Conservation (phyloP, 1,140 invertebrate genomes). For the Triops longicaudatus region DNA sequence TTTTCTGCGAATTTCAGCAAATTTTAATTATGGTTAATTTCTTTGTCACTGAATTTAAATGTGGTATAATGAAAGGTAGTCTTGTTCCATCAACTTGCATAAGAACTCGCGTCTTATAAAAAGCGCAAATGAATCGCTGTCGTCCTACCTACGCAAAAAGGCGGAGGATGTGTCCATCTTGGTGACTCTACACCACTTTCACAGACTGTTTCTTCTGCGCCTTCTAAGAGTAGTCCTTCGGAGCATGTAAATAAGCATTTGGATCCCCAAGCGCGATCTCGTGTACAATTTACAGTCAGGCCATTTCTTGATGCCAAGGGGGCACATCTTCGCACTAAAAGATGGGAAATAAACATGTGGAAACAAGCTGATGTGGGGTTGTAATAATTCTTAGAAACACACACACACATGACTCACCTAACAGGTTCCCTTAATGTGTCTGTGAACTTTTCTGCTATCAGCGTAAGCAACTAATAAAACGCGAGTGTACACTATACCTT, state of each 20-base stretch:
- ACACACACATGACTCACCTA: neutral
- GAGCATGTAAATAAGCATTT: neutral
- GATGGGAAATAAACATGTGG: neutral
- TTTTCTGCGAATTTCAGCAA: neutral
- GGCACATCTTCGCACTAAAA: slow-evolving; percentile 5
- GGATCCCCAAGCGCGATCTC: neutral
- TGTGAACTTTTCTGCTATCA: neutral
- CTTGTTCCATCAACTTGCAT: no score
- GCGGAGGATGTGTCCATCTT: slow-evolving; percentile 6
- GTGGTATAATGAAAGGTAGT: no score
- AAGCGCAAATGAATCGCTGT: neutral
- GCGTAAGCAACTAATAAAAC: neutral
- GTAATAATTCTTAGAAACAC: neutral
- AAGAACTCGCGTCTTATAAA: neutral
- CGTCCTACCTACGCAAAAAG: neutral
- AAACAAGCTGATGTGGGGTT: neutral
- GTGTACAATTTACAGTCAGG: neutral
- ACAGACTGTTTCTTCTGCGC: neutral
- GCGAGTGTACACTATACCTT: neutral
- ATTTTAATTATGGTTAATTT: neutral
- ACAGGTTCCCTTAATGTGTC: neutral
- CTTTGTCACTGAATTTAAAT: no score
- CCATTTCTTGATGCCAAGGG: neutral
- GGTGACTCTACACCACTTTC: neutral
- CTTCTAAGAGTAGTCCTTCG: neutral